A percentile compares a stretch with the other conserved stretches of the same genome.
phyloP scores from a whole-genome alignment of 2,888 invertebrate genomes.

The Pseudococcus viburni region DNA sequence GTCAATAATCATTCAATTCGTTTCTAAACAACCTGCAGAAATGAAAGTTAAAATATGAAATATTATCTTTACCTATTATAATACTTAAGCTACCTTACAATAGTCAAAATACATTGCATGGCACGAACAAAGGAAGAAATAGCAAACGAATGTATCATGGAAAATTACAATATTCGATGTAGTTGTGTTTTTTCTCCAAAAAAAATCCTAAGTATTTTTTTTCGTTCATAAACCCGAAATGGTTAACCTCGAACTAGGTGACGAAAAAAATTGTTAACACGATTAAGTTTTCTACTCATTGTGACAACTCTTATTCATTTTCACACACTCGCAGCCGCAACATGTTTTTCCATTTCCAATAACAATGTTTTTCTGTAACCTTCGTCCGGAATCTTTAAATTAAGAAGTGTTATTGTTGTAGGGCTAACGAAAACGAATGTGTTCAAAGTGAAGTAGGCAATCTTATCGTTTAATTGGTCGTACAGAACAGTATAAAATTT shows the following conservation, averaged over 20 bases:
- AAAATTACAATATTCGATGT: background rate
- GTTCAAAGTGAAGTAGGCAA: background rate
- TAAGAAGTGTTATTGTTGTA: background rate
- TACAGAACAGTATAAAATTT: background rate
- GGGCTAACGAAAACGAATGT: background rate
- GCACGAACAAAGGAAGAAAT: background rate
- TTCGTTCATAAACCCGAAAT: background rate
- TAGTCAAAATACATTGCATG: background rate
- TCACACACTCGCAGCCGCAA: background rate
- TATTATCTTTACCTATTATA: background rate
- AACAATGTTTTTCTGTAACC: background rate
- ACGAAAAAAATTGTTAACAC: constrained; percentile 8
- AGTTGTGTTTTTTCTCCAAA: background rate
- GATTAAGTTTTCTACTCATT: background rate
- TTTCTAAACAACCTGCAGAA: constrained; percentile 30
- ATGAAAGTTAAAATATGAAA: constrained; percentile 36
- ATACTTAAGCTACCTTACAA: background rate
- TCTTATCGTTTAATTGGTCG: background rate
- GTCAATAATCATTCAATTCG: constrained; percentile 45
- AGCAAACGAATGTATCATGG: background rate
- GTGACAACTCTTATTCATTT: background rate
- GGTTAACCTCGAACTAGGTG: background rate
- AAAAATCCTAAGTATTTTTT: background rate
- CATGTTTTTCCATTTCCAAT: constrained; percentile 37
- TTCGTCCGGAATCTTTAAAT: background rate